These are phyloP conservation scores for Drosophila bipectinata DNA, from an alignment of 1,140 invertebrate species.

Conservation along the genomic window DNA sequence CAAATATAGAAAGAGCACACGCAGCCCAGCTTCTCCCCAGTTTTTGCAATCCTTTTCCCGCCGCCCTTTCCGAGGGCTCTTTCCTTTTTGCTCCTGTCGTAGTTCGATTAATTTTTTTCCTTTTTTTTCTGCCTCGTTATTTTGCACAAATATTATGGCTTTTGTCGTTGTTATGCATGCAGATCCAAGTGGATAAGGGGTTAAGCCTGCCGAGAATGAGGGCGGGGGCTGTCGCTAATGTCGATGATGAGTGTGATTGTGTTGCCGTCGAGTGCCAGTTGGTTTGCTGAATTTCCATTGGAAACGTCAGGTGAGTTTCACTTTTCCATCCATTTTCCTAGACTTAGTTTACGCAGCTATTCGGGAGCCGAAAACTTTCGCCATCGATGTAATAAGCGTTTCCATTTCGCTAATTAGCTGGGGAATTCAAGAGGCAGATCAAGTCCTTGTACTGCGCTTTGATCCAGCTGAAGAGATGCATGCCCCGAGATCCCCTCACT, in stretches of 20 bases:
- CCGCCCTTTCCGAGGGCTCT: constrained; percentile 16
- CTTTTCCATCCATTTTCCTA: constrained; percentile 14
- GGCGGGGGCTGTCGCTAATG: constrained; percentile 16
- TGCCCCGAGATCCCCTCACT: constrained; percentile 4
- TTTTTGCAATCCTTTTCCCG: constrained; percentile 25
- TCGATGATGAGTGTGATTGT: constrained; percentile 39
- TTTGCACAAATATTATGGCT: constrained; percentile 57
- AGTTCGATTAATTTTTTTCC: constrained; percentile 55
- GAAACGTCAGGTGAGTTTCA: constrained; percentile 22
- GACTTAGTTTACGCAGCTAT: constrained; percentile 34
- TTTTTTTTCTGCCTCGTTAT: constrained; percentile 15
- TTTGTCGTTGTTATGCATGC: constrained; percentile 50
- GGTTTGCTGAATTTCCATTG: constrained; percentile 11
- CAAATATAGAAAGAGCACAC: constrained; percentile 43
- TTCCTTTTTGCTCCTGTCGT: constrained; percentile 12
- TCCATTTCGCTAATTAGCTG: constrained; percentile 52
- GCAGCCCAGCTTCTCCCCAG: constrained; percentile 21
- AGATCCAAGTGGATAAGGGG: constrained; percentile 30
- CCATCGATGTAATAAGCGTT: constrained; percentile 37
- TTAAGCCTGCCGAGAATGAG: background rate
- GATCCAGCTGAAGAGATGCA: constrained; percentile 8
- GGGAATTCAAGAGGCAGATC: constrained; percentile 6
- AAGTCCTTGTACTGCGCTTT: background rate
- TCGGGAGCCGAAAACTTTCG: constrained; percentile 27
- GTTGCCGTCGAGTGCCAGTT: constrained; percentile 16